Evolutionary conservation across 2,797 vertebrate genomes (phyloP).

Genomic region (Pseudocheirus occidentalis): DNA sequence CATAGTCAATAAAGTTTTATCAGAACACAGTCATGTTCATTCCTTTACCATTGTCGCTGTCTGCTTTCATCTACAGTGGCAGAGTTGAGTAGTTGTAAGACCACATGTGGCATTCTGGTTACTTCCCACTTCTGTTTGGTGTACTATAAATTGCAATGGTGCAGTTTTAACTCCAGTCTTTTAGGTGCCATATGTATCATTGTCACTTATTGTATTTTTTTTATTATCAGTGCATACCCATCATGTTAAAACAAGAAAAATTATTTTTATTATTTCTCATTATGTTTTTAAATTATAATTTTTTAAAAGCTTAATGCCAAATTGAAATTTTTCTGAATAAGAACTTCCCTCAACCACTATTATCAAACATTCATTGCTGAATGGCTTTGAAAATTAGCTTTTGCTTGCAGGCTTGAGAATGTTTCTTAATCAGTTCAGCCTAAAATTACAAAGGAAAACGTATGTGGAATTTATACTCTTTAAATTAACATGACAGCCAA

Average conservation of each 20-base stretch:
- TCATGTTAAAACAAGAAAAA: background rate
- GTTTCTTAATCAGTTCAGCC: background rate
- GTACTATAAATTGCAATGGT: background rate
- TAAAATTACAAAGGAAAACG: background rate
- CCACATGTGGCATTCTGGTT: background rate
- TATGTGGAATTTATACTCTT: background rate
- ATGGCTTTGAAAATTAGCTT: background rate
- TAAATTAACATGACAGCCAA: background rate
- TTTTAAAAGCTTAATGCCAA: background rate
- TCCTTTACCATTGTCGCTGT: background rate
- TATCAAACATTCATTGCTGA: background rate
- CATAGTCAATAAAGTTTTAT: background rate
- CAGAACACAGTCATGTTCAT: background rate
- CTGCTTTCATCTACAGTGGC: background rate
- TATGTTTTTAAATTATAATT: background rate
- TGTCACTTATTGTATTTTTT: background rate
- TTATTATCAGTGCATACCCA: background rate
- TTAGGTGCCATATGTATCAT: background rate
- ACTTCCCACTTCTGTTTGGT: background rate
- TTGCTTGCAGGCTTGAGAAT: background rate
- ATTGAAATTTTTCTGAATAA: background rate
- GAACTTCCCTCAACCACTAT: background rate
- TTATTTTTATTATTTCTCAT: background rate
- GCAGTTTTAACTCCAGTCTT: background rate
- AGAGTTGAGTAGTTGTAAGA: background rate